These are phyloP conservation scores for Ypsolopha scabrella DNA, from an alignment of 2,888 invertebrate species.

Conservation along the genomic window DNA sequence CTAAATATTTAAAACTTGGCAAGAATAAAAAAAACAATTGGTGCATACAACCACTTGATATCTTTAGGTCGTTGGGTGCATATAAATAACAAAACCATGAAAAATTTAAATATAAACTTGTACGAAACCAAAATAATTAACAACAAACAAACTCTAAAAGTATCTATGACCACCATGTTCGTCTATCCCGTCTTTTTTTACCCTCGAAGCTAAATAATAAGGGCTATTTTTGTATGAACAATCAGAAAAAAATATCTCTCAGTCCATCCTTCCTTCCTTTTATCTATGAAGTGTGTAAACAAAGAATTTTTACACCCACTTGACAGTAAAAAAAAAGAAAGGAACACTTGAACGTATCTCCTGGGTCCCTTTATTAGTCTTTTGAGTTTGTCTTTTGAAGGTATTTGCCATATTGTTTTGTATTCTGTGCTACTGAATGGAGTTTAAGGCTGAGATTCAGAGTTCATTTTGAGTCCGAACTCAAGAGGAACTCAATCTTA, in stretches of 20 bases:
- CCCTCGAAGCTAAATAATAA: too few relatives aligned
- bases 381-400: neutral
- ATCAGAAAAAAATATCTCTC: neutral
- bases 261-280: slow-evolving; percentile 8
- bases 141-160: neutral
- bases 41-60: too few relatives aligned
- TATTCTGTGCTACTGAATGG: neutral
- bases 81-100: neutral
- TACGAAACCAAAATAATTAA: neutral
- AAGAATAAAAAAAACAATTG: too few relatives aligned
- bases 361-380: neutral
- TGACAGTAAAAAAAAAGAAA: slow-evolving; percentile 29
- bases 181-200: neutral
- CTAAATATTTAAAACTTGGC: too few relatives aligned
- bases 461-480: too few relatives aligned
- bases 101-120: neutral
- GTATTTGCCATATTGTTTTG: neutral
- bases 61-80: slow-evolving; percentile 13
- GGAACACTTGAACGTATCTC: slow-evolving; percentile 24
- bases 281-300: slow-evolving; percentile 31
- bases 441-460: too few relatives aligned
- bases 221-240: too few relatives aligned
- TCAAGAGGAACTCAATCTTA: too few relatives aligned
- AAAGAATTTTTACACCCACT: slow-evolving; percentile 42
- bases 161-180: neutral